phyloP scores from a whole-genome alignment of 1,140 invertebrate species.

The Camponotus floridanus region DNA sequence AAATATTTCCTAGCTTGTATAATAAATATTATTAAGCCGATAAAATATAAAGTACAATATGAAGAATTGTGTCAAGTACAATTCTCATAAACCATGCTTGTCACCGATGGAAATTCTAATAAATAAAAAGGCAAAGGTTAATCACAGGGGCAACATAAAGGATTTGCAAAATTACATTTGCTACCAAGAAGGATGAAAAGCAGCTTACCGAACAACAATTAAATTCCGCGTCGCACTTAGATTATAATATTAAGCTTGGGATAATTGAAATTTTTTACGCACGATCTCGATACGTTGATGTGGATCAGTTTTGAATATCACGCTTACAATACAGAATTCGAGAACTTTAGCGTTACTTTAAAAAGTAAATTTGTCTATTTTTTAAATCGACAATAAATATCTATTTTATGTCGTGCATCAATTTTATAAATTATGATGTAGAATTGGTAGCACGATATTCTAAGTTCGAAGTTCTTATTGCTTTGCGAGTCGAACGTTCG shows the following conservation, averaged over 20 bases:
- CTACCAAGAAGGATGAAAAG: constrained; percentile 37
- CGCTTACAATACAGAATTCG: not conserved
- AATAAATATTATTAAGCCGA: not conserved
- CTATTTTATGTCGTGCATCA: not conserved
- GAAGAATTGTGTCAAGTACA: constrained; percentile 20
- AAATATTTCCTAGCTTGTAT: constrained; percentile 44
- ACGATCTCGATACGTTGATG: not conserved
- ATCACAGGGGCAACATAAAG: constrained; percentile 12
- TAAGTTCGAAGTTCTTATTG: constrained; percentile 12
- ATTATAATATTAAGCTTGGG: constrained; percentile 29
- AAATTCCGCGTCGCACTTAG: constrained; percentile 45
- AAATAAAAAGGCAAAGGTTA: constrained; percentile 27
- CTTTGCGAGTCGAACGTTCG: not conserved
- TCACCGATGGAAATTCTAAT: constrained; percentile 24
- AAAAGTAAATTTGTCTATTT: not conserved
- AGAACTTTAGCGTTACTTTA: not conserved
- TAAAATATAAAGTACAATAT: not conserved
- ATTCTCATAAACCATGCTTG: constrained; percentile 11
- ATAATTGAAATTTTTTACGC: constrained; percentile 44
- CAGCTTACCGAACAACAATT: constrained; percentile 53
- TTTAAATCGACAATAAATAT: no score
- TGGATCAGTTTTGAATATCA: constrained; percentile 11
- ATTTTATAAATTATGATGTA: not conserved
- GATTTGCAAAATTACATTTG: constrained; percentile 56
- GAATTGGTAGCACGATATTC: not conserved